Conservation (phyloP, 2,797 vertebrate species). For the Argya squamiceps region DNA sequence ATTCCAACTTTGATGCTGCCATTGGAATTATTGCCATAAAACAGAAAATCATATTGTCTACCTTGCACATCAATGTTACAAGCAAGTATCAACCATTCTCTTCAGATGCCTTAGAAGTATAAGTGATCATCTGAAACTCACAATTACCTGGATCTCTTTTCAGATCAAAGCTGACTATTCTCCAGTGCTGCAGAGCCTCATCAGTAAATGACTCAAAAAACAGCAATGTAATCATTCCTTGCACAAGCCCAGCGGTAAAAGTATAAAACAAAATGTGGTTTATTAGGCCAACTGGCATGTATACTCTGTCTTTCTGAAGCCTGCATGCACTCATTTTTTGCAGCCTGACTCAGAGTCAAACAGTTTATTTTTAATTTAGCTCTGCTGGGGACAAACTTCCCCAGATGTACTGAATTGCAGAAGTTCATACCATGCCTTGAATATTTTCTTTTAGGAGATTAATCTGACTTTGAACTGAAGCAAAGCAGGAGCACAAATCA, state of each 20-base stretch:
- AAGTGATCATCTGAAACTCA: background rate
- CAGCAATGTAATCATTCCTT: background rate
- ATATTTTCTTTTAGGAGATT: slow-evolving; percentile 3
- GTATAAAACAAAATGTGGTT: background rate
- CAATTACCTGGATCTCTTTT: background rate
- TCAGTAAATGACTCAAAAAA: background rate
- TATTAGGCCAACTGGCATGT: background rate
- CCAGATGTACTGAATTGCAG: background rate
- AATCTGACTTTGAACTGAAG: background rate
- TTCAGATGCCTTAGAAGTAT: background rate
- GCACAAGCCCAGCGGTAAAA: background rate
- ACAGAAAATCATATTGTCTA: background rate
- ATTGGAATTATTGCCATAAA: background rate
- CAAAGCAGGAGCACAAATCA: background rate
- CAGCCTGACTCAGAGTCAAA: background rate
- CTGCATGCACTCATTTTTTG: background rate
- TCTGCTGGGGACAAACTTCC: background rate
- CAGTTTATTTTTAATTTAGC: slow-evolving; percentile 2
- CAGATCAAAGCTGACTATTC: background rate
- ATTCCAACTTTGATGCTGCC: background rate
- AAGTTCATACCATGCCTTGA: background rate
- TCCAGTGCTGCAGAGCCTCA: background rate
- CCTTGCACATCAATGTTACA: background rate
- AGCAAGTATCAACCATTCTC: background rate
- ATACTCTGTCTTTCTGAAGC: background rate